phyloP scores from a whole-genome alignment of 1,140 invertebrate species.

The Macrobrachium rosenbergii region DNA sequence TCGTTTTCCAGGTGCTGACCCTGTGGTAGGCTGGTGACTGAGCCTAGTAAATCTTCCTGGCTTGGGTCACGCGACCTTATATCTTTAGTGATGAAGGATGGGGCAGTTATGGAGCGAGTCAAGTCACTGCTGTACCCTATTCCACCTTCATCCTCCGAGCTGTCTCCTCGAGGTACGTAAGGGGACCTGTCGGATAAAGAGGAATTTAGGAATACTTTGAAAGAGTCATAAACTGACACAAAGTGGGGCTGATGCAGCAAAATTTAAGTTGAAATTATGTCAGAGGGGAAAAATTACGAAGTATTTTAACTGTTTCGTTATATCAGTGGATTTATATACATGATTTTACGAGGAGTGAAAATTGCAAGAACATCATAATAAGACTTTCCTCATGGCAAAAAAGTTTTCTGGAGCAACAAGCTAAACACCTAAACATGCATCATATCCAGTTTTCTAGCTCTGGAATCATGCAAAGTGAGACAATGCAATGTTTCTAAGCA shows the following conservation, averaged over 20 bases:
- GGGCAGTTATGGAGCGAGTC: constrained; percentile 51
- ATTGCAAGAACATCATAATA: no score
- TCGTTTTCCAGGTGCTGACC: constrained; percentile 10
- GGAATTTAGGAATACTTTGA: background rate
- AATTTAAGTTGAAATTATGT: no score
- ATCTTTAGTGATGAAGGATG: constrained; percentile 56
- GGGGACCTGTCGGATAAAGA: constrained; percentile 67
- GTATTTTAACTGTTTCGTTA: no score
- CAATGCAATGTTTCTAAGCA: no score
- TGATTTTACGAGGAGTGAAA: no score
- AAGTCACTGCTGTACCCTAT: constrained; percentile 29
- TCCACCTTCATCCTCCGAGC: constrained; percentile 52
- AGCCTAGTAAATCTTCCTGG: constrained; percentile 51
- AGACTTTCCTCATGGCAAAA: no score
- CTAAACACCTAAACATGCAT: no score
- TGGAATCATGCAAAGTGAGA: no score
- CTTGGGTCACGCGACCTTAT: constrained; percentile 65
- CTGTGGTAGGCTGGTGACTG: constrained; percentile 25
- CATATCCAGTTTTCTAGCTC: no score
- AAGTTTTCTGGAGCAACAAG: no score
- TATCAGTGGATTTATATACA: no score
- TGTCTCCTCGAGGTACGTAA: constrained; percentile 66
- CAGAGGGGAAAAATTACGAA: no score
- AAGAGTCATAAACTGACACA: background rate
- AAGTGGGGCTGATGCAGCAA: background rate